Evolutionary conservation across 2,888 invertebrate genomes (phyloP).

Genomic region (Litoditis marina): DNA sequence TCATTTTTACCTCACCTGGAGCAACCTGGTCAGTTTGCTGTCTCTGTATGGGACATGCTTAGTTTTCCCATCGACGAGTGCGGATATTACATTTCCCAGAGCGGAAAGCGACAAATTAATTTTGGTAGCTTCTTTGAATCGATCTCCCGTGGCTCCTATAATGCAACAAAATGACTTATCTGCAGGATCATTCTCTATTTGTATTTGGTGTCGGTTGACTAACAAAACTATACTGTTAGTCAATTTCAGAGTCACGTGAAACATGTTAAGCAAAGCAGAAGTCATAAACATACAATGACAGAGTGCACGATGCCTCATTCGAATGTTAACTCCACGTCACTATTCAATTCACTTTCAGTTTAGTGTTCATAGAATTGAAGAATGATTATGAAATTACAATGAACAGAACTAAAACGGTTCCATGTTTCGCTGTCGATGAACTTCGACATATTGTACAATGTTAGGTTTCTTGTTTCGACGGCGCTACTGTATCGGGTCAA

Average conservation of each 20-base stretch:
- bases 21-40: constrained; percentile 86
- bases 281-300: no score
- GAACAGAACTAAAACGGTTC: no score
- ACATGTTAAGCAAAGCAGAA: no score
- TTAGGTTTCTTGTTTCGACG: no score
- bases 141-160: constrained; percentile 73
- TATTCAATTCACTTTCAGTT: no score
- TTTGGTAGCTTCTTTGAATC: constrained; percentile 83
- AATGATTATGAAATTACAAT: not conserved
- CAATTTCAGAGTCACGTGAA: no score
- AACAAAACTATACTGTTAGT: no score
- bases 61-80: constrained; percentile 92
- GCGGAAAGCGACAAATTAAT: constrained; percentile 96
- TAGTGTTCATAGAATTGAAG: not conserved
- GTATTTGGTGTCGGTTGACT: not conserved
- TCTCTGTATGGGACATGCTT: constrained; percentile 97
- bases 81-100: constrained; percentile 95
- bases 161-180: not conserved
- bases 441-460: no score
- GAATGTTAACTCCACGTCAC: no score
- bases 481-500: no score
- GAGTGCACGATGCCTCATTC: no score
- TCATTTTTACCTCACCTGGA: constrained; percentile 70
- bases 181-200: not conserved
- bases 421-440: no score